A percentile compares a stretch with the other conserved stretches of the same genome.
These are phyloP conservation scores for Holcopasites calliopsidis DNA, from an alignment of 1,140 invertebrate genomes.

Conservation along the genomic window DNA sequence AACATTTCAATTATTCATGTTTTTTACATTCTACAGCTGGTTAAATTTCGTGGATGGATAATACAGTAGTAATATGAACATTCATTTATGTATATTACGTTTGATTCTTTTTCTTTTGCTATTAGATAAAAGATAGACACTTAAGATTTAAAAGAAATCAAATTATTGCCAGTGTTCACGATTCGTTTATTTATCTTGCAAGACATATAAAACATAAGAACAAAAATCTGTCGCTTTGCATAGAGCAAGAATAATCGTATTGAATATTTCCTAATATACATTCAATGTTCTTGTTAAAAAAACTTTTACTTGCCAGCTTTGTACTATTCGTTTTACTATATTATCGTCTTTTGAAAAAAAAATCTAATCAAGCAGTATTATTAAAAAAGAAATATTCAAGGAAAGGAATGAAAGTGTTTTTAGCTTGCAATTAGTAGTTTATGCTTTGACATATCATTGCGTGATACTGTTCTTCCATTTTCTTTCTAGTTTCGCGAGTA, in stretches of 20 bases:
- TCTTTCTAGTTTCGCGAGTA: not conserved
- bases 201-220: not conserved
- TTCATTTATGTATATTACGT: conserved; percentile 32
- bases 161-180: conserved; percentile 7
- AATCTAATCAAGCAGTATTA: conserved; percentile 21
- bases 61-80: conserved; percentile 33
- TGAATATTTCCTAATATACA: conserved; percentile 5
- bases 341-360: conserved; percentile 6
- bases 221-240: conserved; percentile 7
- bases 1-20: not conserved
- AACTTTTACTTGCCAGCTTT: conserved; percentile 19
- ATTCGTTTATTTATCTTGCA: conserved; percentile 1
- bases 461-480: conserved; percentile 7
- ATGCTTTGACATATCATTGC: conserved; percentile 23
- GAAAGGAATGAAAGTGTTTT: not conserved
- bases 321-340: conserved; percentile 4
- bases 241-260: conserved; percentile 16
- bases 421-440: conserved; percentile 25
- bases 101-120: conserved; percentile 8
- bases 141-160: not conserved
- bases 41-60: conserved; percentile 17
- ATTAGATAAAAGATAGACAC: conserved; percentile 17
- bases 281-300: conserved; percentile 27
- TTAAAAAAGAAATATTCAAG: not conserved
- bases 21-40: conserved; percentile 4